These are phyloP conservation scores for Brachymystax lenok DNA, from an alignment of 2,797 vertebrate species.

Conservation along the genomic window DNA sequence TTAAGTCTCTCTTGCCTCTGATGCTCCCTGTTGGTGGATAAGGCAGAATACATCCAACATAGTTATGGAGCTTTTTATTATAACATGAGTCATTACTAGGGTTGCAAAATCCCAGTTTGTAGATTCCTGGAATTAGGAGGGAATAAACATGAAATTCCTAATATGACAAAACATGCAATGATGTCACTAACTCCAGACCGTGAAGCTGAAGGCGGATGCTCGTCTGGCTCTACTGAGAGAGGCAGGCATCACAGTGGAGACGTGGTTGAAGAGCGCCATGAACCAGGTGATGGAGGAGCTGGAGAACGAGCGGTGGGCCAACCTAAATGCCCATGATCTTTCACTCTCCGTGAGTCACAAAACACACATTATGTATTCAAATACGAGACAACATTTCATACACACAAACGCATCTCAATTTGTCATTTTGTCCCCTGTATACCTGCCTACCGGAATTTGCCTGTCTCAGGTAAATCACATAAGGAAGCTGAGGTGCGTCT, in stretches of 20 bases:
- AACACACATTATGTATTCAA: too few species aligned
- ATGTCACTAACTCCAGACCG: conserved; percentile 72
- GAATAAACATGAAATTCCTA: neutral
- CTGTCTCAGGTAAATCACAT: neutral
- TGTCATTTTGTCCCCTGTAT: neutral
- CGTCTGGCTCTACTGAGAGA: conserved; percentile 88
- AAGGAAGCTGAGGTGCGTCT: neutral
- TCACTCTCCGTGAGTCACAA: conserved; percentile 80
- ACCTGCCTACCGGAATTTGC: neutral
- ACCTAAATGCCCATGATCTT: conserved; percentile 83
- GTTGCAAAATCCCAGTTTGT: neutral
- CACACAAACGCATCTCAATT: too few species aligned
- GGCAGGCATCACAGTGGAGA: conserved; percentile 89
- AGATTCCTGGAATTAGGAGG: neutral
- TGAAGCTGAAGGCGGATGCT: conserved; percentile 92
- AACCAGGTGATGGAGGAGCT: conserved; percentile 97
- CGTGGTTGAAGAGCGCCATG: conserved; percentile 96
- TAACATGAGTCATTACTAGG: neutral
- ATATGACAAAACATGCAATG: conserved; percentile 2
- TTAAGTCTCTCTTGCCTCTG: conserved; percentile 3
- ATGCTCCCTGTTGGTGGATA: conserved; percentile 59
- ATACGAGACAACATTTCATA: neutral
- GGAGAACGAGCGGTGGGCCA: conserved; percentile 93
- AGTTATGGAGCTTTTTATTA: neutral
- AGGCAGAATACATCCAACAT: neutral